Evolutionary conservation across 2,113 vertebrate species (phyloP).

Genomic region (Melierax canorus): DNA sequence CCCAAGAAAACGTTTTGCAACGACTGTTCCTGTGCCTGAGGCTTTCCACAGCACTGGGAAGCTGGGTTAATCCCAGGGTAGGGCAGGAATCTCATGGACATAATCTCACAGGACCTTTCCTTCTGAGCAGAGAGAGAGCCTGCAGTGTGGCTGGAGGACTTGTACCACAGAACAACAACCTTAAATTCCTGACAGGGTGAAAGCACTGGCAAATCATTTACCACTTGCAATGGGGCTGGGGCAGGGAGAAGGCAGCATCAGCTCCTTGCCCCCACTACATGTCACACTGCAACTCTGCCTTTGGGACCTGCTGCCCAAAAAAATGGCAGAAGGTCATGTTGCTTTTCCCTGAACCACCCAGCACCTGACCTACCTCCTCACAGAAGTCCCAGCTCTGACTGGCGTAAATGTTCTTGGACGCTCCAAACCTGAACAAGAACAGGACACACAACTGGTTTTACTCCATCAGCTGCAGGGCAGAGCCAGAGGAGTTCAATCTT

Average conservation of each 20-base stretch:
- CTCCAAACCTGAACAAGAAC: slow-evolving; percentile 79
- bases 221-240: neutral
- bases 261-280: fast-evolving
- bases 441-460: neutral
- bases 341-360: neutral
- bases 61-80: neutral
- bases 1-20: neutral
- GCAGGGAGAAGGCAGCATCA: neutral
- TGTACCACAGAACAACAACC: neutral
- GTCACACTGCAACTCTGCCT: neutral
- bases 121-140: neutral
- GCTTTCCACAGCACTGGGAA: neutral
- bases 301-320: neutral
- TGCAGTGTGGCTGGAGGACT: neutral
- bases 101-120: neutral
- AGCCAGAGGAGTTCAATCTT: neutral
- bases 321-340: fast-evolving
- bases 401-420: slow-evolving; percentile 79
- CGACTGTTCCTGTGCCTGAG: fast-evolving
- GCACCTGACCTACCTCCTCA: slow-evolving; percentile 76
- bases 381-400: slow-evolving; percentile 82
- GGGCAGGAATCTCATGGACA: neutral
- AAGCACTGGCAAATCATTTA: neutral
- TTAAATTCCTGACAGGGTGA: neutral
- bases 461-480: neutral